phyloP scores from a whole-genome alignment of 2,888 invertebrate species.

The Ypsolopha scabrella region DNA sequence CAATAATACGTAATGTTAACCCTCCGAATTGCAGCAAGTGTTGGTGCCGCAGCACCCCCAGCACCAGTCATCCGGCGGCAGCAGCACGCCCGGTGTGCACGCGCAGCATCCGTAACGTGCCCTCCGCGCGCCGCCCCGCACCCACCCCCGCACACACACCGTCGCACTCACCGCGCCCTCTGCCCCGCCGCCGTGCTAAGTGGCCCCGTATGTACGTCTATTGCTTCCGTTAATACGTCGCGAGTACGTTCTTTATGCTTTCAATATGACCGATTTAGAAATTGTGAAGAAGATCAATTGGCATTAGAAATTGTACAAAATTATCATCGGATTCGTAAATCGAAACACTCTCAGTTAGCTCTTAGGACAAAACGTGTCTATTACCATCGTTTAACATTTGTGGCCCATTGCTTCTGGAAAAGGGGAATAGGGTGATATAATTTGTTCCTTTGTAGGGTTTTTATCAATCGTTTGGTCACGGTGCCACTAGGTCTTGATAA shows the following conservation, averaged over 20 bases:
- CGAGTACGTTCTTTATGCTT: not conserved
- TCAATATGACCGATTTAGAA: not conserved
- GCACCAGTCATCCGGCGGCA: conserved; percentile 23
- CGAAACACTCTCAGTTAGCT: too few relatives aligned
- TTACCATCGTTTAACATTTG: too few relatives aligned
- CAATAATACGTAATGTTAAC: too few relatives aligned
- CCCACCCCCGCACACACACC: conserved; percentile 1
- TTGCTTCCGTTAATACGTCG: too few relatives aligned
- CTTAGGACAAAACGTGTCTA: too few relatives aligned
- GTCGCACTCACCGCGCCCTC: conserved; percentile 12
- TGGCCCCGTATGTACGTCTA: conserved; percentile 9
- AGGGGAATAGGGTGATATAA: too few relatives aligned
- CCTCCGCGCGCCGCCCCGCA: not conserved
- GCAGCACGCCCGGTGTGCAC: conserved; percentile 34
- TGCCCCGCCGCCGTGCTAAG: conserved; percentile 18
- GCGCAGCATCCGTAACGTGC: conserved; percentile 32
- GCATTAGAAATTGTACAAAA: too few relatives aligned
- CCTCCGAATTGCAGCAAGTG: not conserved
- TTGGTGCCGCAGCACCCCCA: not conserved
- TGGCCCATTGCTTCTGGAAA: too few relatives aligned
- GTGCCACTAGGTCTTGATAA: too few relatives aligned
- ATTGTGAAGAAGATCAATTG: not conserved
- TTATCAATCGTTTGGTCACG: too few relatives aligned
- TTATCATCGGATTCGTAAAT: too few relatives aligned
- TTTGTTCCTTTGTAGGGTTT: too few relatives aligned